Conservation (phyloP, 2,113 vertebrate species). For the Addax nasomaculatus region DNA sequence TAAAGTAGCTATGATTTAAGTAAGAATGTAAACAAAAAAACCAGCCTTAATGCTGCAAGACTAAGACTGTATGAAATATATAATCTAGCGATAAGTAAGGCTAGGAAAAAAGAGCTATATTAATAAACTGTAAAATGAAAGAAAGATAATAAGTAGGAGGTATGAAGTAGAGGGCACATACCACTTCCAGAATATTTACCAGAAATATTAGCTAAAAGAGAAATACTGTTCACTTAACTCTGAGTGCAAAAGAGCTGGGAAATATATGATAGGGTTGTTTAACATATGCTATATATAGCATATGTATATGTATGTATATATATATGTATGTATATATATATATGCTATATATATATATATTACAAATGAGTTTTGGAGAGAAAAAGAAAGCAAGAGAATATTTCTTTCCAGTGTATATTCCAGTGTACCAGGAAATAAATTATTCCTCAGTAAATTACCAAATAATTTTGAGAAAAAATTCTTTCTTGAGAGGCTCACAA, state of each 20-base stretch:
- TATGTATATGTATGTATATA: no score
- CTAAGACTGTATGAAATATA: conserved; percentile 18
- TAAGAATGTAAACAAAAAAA: conserved; percentile 30
- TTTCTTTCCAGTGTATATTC: neutral
- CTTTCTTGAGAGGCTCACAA: neutral
- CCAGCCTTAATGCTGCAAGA: neutral
- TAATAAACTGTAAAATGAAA: neutral
- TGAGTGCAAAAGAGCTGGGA: neutral
- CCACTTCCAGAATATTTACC: neutral
- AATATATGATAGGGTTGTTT: neutral
- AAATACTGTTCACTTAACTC: neutral
- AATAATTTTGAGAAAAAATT: neutral
- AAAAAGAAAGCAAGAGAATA: neutral
- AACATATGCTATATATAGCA: neutral
- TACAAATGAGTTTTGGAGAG: neutral
- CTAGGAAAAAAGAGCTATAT: neutral
- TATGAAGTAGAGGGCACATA: neutral
- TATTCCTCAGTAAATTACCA: neutral
- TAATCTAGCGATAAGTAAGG: neutral
- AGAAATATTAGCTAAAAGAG: neutral
- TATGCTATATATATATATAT: neutral
- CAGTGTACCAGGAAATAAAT: neutral
- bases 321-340: no score
- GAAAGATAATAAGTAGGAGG: neutral
- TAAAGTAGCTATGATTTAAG: conserved; percentile 40